Percentiles rank a stretch among this genome's conserved stretches.
These are phyloP conservation scores for Stegodyphus mimosarum DNA, from an alignment of 1,140 invertebrate species.

Conservation along the genomic window DNA sequence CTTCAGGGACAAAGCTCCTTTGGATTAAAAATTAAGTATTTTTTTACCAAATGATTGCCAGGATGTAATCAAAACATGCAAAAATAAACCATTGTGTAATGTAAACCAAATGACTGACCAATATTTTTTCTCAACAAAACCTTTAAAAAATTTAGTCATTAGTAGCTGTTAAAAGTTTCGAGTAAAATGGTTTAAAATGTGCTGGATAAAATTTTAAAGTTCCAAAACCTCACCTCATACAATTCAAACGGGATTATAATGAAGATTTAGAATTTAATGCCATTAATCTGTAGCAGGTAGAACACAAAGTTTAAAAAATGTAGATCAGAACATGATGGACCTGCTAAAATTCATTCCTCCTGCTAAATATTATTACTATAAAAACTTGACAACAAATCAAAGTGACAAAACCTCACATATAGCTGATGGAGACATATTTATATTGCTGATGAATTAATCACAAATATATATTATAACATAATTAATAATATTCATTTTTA, in stretches of 20 bases:
- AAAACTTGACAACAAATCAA: no score
- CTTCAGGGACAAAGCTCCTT: no score
- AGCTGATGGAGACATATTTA: no score
- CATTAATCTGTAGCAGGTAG: neutral
- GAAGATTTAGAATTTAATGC: slow-evolving; percentile 6
- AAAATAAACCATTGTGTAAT: neutral
- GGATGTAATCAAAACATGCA: neutral
- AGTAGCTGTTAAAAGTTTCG: neutral
- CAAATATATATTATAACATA: no score
- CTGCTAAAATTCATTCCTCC: no score
- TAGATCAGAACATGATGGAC: neutral
- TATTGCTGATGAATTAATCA: no score
- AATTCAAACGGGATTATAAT: neutral
- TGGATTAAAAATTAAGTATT: no score
- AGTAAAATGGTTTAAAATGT: neutral
- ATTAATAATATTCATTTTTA: no score
- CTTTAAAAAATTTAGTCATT: neutral
- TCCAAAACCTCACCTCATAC: neutral
- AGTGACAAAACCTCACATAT: no score
- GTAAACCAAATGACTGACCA: neutral
- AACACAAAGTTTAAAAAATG: neutral
- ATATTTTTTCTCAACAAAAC: neutral
- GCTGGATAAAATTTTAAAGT: slow-evolving; percentile 7
- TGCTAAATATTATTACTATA: no score
- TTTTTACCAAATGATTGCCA: slow-evolving; percentile 1